Base-by-base conservation (phyloP, 1,140 invertebrate genomes). In the Elymnias hypermnestra region DNA sequence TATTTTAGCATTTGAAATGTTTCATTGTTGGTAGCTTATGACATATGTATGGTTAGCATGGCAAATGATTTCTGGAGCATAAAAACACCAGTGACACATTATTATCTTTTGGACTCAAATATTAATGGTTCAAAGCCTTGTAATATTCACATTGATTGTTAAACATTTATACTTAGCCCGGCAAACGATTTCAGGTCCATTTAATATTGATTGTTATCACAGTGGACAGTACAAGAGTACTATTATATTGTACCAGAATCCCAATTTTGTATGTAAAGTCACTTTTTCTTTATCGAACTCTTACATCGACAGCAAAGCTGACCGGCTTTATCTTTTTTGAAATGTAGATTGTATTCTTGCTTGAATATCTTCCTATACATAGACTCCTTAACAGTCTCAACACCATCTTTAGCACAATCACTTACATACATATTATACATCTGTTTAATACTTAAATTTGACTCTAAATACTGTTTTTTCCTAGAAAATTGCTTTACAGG, bases 301-400 rank as follows among this genome's bases (percentile, higher is more conserved):
- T 78, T 84, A 61, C 81, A 84, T 33, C 66, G 66, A 56, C 62
- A 62, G 41, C 81, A 84, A n/a, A 82, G 13, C 25, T 68, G 63
- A 3, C 66, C 70, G 47, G 62, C 50, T 45, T 87, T 87, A 7
- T 66, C 59, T 53, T 81, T 82, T 39, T 78, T 78, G 58, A 87
- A 84, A 65, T 77, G 65, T 37, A 88, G 64, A 71, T 88, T 87
- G 54, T 83, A 88, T 57, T 87, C 83, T 43, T 71, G 64, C 43
- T 76, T 82, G 53, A 87, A 84, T 44, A 87, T 83, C 49, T 85
- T 85, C 47, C 83, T 77, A 40, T 87, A 87, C 76, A 86, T 84
- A 2, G 81, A 83, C 40, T 86, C 78, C 60, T 86, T 87, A 0
- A 88, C 85, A 45, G 62, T 56, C 13, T 55, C 41, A 5, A 68